Percentiles rank a stretch among this genome's conserved stretches.
phyloP scores from a whole-genome alignment of 2,888 invertebrate species.

The Drosophila subsilvestris region DNA sequence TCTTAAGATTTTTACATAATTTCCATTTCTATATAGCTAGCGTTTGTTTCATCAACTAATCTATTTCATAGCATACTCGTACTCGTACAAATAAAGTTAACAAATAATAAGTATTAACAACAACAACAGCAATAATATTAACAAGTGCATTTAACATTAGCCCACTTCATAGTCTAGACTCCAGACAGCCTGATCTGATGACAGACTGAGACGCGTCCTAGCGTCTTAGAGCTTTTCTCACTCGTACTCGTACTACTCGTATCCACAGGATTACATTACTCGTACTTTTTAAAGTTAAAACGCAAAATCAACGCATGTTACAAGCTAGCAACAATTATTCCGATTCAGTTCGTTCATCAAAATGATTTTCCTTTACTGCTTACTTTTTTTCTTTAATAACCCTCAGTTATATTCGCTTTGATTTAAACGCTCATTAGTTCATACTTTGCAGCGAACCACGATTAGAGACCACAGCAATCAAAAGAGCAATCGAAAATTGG shows the following conservation, averaged over 20 bases:
- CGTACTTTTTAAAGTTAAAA: slow-evolving; percentile 31
- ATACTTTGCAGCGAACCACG: slow-evolving; percentile 41
- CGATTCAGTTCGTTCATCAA: slow-evolving; percentile 41
- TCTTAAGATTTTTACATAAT: slow-evolving; percentile 45
- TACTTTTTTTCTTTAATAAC: slow-evolving; percentile 19
- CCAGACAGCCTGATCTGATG: slow-evolving; percentile 29
- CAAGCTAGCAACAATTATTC: slow-evolving; percentile 42
- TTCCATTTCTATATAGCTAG: slow-evolving; percentile 47
- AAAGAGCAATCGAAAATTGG: slow-evolving; percentile 27
- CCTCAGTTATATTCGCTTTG: slow-evolving; percentile 37
- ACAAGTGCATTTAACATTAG: slow-evolving; percentile 41
- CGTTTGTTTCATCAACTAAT: slow-evolving; percentile 48
- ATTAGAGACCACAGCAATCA: slow-evolving; percentile 16
- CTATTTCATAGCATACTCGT: slow-evolving; percentile 43
- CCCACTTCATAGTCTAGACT: slow-evolving; percentile 40
- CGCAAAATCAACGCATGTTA: slow-evolving; percentile 65
- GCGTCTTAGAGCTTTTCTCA: slow-evolving; percentile 29
- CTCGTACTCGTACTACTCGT: slow-evolving; percentile 16
- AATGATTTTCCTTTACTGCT: slow-evolving; percentile 37
- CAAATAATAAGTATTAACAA: slow-evolving; percentile 15
- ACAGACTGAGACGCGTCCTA: slow-evolving; percentile 19
- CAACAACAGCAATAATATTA: slow-evolving; percentile 13
- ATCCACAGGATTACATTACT: slow-evolving; percentile 29
- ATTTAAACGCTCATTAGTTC: slow-evolving; percentile 60
- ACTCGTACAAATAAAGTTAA: slow-evolving; percentile 37